These are phyloP conservation scores for Lithobates pipiens DNA, from an alignment of 2,797 vertebrate species.

Conservation along the genomic window DNA sequence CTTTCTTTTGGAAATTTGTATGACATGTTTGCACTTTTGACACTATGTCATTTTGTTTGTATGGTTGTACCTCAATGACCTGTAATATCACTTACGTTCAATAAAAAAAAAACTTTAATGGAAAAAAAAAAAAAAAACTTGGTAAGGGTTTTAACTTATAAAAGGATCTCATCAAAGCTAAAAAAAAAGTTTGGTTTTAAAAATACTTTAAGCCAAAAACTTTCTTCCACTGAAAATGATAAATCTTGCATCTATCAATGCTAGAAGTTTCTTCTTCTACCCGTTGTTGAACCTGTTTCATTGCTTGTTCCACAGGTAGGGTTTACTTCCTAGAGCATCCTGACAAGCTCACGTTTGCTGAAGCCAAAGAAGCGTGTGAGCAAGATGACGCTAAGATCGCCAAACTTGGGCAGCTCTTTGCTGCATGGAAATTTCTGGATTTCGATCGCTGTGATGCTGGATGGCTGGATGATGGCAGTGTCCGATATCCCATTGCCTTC, in stretches of 20 bases:
- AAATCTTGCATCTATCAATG: not conserved
- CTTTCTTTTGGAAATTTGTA: too few relatives aligned
- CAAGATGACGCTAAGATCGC: conserved; percentile 77
- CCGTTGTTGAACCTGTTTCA: not conserved
- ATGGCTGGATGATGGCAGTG: conserved; percentile 87
- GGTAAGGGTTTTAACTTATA: too few relatives aligned
- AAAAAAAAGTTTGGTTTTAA: too few relatives aligned
- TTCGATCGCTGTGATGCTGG: conserved; percentile 85
- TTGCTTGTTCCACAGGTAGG: conserved; percentile 71
- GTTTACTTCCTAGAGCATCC: conserved; percentile 84
- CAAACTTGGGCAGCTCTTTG: conserved; percentile 87
- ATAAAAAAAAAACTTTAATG: too few relatives aligned
- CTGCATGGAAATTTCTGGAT: conserved; percentile 82
- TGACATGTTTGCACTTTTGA: too few relatives aligned
- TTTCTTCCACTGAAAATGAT: not conserved
- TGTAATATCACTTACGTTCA: too few relatives aligned
- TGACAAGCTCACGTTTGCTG: conserved; percentile 78
- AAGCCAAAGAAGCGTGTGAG: conserved; percentile 80
- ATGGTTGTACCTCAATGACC: too few relatives aligned
- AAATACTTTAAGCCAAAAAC: not conserved
- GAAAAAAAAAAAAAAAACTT: too few relatives aligned
- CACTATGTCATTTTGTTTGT: too few relatives aligned
- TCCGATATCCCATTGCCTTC: conserved; percentile 82
- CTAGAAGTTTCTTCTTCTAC: not conserved
- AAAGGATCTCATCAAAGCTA: too few relatives aligned